phyloP scores from a whole-genome alignment of 2,113 vertebrate genomes.

The Hystrix brachyura region DNA sequence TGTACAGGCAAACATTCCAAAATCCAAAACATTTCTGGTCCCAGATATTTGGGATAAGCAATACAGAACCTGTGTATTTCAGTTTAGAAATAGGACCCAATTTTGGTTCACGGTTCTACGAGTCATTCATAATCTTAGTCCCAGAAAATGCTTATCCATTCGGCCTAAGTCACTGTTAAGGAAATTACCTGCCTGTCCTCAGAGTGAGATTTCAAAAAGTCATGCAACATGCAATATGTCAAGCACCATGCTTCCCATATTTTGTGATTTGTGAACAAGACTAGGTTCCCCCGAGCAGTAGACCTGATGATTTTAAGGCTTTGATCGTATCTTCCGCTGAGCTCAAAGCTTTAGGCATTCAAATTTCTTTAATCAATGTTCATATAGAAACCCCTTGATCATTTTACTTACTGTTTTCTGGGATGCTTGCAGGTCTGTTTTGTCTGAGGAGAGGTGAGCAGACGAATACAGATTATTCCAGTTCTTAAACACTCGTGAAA shows the following conservation, averaged over 20 bases:
- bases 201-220: slow-evolving; percentile 4
- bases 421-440: slow-evolving; percentile 29
- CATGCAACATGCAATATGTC: neutral
- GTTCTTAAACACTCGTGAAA: neutral
- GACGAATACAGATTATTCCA: neutral
- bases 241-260: neutral
- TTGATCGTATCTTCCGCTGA: slow-evolving; percentile 31
- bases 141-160: neutral
- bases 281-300: neutral
- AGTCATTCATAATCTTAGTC: neutral
- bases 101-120: neutral
- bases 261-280: neutral
- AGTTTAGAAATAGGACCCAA: neutral
- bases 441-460: slow-evolving; percentile 6
- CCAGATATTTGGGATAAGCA: neutral
- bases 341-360: slow-evolving; percentile 6
- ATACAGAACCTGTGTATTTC: neutral
- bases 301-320: slow-evolving; percentile 25
- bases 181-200: neutral
- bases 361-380: slow-evolving; percentile 38
- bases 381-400: slow-evolving; percentile 65
- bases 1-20: neutral
- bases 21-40: neutral
- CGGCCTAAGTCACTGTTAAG: neutral
- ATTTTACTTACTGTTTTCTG: slow-evolving; percentile 37